These are phyloP conservation scores for Channa argus DNA, from an alignment of 2,113 vertebrate genomes.

Conservation along the genomic window DNA sequence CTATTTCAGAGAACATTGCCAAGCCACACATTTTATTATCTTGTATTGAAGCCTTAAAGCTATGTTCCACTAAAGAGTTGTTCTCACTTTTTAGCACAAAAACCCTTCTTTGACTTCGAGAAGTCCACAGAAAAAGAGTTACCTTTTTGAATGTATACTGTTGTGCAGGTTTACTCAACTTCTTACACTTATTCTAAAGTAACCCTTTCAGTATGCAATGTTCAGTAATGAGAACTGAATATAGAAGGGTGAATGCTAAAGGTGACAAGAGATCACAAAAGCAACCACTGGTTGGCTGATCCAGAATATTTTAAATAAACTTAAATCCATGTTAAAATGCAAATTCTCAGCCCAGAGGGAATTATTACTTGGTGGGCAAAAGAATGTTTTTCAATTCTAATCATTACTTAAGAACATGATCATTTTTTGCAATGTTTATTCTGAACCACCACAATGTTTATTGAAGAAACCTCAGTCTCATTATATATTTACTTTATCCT, in stretches of 20 bases:
- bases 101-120: slow-evolving; percentile 10
- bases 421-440: slow-evolving; percentile 42
- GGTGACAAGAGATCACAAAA: slow-evolving; percentile 44
- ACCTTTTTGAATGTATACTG: slow-evolving; percentile 9
- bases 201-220: slow-evolving; percentile 27
- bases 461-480: slow-evolving; percentile 17
- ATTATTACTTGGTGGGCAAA: slow-evolving; percentile 32
- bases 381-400: slow-evolving; percentile 43
- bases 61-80: slow-evolving; percentile 18
- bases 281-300: slow-evolving; percentile 32
- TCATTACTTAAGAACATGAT: slow-evolving; percentile 62
- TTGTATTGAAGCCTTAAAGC: slow-evolving; percentile 28
- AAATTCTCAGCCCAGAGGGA: slow-evolving; percentile 37
- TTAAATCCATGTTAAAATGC: slow-evolving; percentile 38
- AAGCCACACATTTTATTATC: slow-evolving; percentile 17
- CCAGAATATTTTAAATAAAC: not conserved
- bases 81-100: slow-evolving; percentile 32
- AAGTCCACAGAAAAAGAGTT: slow-evolving; percentile 25
- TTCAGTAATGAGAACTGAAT: slow-evolving; percentile 1
- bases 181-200: slow-evolving; percentile 11
- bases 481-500: slow-evolving; percentile 26
- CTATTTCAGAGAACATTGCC: slow-evolving; percentile 35
- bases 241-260: slow-evolving; percentile 27
- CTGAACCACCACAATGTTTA: slow-evolving; percentile 33
- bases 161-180: slow-evolving; percentile 19